These are phyloP conservation scores for Synanthedon tipuliformis DNA, from an alignment of 2,888 invertebrate species.

Conservation along the genomic window DNA sequence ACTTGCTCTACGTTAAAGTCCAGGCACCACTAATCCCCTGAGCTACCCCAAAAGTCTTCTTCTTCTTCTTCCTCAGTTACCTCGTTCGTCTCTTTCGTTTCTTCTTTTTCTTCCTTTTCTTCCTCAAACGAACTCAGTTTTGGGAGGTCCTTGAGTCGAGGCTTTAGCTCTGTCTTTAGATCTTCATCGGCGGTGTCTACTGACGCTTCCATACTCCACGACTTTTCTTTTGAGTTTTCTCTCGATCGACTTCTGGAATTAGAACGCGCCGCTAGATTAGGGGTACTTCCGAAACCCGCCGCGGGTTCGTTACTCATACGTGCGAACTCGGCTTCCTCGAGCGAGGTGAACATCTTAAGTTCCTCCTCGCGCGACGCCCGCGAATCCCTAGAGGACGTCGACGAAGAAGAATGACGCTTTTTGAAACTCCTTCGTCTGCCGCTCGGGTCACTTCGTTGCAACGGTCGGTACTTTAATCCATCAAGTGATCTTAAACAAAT, in stretches of 20 bases:
- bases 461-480: slow-evolving; percentile 73
- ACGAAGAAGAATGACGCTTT: slow-evolving; percentile 71
- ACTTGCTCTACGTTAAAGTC: slow-evolving; percentile 24
- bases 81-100: slow-evolving; percentile 45
- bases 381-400: slow-evolving; percentile 72
- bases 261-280: slow-evolving; percentile 64
- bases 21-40: slow-evolving; percentile 48
- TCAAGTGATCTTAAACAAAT: slow-evolving; percentile 74
- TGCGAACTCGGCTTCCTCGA: slow-evolving; percentile 72
- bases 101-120: slow-evolving; percentile 36
- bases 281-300: slow-evolving; percentile 47
- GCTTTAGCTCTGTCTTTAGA: slow-evolving; percentile 19
- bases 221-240: slow-evolving; percentile 41
- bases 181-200: slow-evolving; percentile 32
- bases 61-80: slow-evolving; percentile 40
- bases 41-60: slow-evolving; percentile 59
- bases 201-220: slow-evolving; percentile 36
- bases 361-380: slow-evolving; percentile 74
- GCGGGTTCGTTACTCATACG: slow-evolving; percentile 34
- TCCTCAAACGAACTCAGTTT: slow-evolving; percentile 58
- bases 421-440: slow-evolving; percentile 72
- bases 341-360: slow-evolving; percentile 73
- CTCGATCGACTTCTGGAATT: slow-evolving; percentile 68
- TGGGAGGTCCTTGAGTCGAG: slow-evolving; percentile 33
- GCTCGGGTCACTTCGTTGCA: slow-evolving; percentile 73